Base-by-base conservation (phyloP, 2,113 vertebrate genomes). In the Empidonax alnorum region DNA sequence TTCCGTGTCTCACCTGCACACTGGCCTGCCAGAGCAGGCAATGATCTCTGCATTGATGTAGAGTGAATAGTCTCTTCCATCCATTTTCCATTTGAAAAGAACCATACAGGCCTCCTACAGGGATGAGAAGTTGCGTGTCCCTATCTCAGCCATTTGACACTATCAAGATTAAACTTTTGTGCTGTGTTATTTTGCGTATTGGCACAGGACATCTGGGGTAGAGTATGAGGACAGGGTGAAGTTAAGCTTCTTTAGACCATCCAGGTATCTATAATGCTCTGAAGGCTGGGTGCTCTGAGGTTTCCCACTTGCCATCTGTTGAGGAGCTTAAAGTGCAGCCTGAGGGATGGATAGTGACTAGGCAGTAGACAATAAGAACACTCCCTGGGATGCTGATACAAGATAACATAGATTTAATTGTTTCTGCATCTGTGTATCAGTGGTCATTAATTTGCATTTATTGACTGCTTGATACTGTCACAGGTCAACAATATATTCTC, bases 401-500 rank as follows among this genome's bases (percentile, higher is more conserved):
- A 77, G 58, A 63, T 77, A 84, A 55, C 59, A 59, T 31, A 77
- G 68, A 59, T 88, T 39, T 80, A 93, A 87, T 63, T 86, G 42
- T 63, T 83, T 33, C 67, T 82, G 61, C 87, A 56, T 80, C 59
- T 77, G 30, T 81, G 84, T 87, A 59, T 94, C 88, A 87, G 16
- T 59, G 58, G 77, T 68, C 69, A 88, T 95, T 96, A 91, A 68
- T 87, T 79, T 91, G 72, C 90, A 78, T 96, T 96, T 86, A 62
- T 86, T 89, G 28, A 23, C 87, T 94, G 82, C 87, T 96, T 80
- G 72, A 65, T 95, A 91, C 55, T 56, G 42, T 87, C 82, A 73
- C 84, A 96, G 73, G 87, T 96, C 97, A 97, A 94, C 72, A 92
- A 44, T 58, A 91, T 6, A 68, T 49, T 49, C 49, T 80, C 62